Conservation (phyloP, 53 echinoderm and acorn worm species). For the Arbacia lixula region DNA sequence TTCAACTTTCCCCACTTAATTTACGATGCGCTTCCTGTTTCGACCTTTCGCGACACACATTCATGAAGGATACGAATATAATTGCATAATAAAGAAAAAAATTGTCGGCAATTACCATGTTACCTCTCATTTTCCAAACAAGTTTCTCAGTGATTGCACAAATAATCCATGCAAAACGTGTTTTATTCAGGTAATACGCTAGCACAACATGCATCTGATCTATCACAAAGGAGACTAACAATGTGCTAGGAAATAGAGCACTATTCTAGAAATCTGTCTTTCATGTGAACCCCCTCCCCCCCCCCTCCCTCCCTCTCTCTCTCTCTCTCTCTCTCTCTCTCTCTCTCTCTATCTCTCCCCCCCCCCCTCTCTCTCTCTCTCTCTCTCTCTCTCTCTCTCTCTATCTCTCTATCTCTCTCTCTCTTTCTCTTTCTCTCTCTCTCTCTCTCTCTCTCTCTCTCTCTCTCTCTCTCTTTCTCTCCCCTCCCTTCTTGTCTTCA, state of each 20-base stretch:
- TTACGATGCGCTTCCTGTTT: too few relatives aligned
- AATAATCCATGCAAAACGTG: too few relatives aligned
- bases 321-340: neutral
- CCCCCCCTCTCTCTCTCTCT: neutral
- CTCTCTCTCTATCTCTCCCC: neutral
- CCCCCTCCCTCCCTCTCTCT: neutral
- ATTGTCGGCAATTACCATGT: too few relatives aligned
- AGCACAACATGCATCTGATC: too few relatives aligned
- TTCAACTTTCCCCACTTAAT: too few relatives aligned
- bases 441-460: neutral
- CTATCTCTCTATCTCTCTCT: neutral
- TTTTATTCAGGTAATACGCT: too few relatives aligned
- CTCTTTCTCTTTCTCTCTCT: neutral
- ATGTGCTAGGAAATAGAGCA: neutral
- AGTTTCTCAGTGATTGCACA: too few relatives aligned
- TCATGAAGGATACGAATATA: too few relatives aligned
- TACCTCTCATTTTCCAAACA: too few relatives aligned
- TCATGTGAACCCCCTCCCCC: neutral
- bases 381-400: neutral
- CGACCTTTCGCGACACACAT: too few relatives aligned
- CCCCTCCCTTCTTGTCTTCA: neutral
- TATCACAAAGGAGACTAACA: too few relatives aligned
- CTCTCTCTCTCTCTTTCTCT: neutral
- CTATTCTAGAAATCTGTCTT: neutral
- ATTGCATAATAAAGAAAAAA: too few relatives aligned